Conservation (phyloP, 2,113 vertebrate species). For the Nannobrachium achirus region DNA sequence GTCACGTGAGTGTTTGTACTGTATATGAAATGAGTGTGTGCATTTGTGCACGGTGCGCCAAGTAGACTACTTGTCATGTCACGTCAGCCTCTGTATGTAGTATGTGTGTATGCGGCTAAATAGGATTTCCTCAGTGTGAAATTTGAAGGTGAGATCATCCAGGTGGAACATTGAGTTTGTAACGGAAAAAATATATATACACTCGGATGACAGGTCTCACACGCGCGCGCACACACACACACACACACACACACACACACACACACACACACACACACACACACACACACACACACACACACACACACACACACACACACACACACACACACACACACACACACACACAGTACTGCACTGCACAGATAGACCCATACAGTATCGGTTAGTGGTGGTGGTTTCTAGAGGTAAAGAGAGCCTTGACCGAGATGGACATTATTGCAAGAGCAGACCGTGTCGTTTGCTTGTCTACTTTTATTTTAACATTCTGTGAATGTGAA, state of each 20-base stretch:
- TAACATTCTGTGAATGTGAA: too few species aligned
- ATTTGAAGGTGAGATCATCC: constrained; percentile 44
- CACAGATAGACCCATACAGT: not conserved
- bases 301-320: too few species aligned
- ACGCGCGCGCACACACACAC: constrained; percentile 4
- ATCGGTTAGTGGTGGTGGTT: too few species aligned
- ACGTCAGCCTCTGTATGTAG: not conserved
- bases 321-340: constrained; percentile 9
- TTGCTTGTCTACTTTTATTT: too few species aligned
- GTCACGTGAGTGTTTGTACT: too few species aligned
- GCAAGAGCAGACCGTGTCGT: too few species aligned
- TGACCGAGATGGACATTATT: too few species aligned
- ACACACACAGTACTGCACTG: not conserved
- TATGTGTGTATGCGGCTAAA: constrained; percentile 29
- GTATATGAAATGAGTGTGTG: too few species aligned
- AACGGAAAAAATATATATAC: constrained; percentile 17
- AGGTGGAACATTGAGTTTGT: constrained; percentile 44
- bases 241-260: not conserved
- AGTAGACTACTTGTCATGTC: too few species aligned
- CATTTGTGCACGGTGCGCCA: too few species aligned
- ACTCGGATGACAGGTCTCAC: constrained; percentile 18
- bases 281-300: not conserved
- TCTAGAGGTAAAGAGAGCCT: too few species aligned
- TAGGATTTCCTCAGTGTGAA: constrained; percentile 45
- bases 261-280: not conserved